Evolutionary conservation across 2,113 vertebrate species (phyloP), one percentile per base, ranked within the genome.

Genomic region (Pachypanchax playfairii): DNA sequence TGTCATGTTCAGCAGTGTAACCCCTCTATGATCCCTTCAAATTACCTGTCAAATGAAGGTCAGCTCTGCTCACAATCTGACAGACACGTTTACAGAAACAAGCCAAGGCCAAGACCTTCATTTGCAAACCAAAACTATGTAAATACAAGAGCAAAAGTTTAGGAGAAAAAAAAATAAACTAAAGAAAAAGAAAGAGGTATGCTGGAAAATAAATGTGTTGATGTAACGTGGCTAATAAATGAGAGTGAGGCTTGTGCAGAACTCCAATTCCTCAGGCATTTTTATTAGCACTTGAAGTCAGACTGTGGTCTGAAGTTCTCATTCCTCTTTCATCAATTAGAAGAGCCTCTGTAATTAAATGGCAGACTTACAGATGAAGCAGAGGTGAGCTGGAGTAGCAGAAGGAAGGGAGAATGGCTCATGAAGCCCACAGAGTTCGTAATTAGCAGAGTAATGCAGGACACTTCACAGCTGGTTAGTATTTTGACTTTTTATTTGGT

Each of bases 321-420:
- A 21, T 65, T 62, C 13, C 70, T 78, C 82, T 88, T 83, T 88
- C 80, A 87, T 90, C 77, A 86, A 88, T 90, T 86, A 91, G 80
- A 66, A 58, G 59, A 78, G 53, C 47, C 68, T 51, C 58, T 64
- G 68, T 82, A 80, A 90, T 87, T 82, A 87, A 87, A 83, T 61
- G 53, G 39, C 58, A 28, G 21, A 59, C 43, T 50, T 64, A 50
- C 82, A 87, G 84, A 88, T 78, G 87, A 73, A 82, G 67, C 31
- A 48, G 64, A 82, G 86, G 80, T 82, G 77, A 82, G 67, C 64
- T 14, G 44, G 70, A 77, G 66, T 29, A 26, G 68, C 51, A n/a
- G 51, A 57, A 6, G 56, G 69, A 61, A 71, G 65, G 38, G 20
- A 36, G 43, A 18, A 42, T 60, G 57, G 28, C 36, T 66, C 14